Evolutionary conservation across 2,113 vertebrate genomes (phyloP), one percentile per base, ranked within the genome.

Genomic region (Crotalus tigris): DNA sequence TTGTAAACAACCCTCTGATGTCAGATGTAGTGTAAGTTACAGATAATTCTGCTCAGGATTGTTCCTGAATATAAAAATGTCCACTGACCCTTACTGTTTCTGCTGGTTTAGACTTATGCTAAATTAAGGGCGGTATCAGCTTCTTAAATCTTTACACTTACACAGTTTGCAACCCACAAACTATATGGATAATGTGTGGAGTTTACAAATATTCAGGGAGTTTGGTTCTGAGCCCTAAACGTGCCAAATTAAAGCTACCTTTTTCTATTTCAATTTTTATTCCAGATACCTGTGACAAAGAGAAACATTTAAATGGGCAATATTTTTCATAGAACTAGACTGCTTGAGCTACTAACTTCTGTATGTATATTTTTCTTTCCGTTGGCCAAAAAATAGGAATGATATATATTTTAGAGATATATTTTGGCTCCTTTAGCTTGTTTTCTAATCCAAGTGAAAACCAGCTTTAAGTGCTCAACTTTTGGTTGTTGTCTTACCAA

Each of bases 311-410:
- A 87, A 51, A 54, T 44, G 87, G 24, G 57, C 89, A 53, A 39
- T 93, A 85, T 23, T 64, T 87, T 93, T 93, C 55, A 90, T 51
- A 90, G 89, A 90, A 93, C 81, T 93, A 85, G 81, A 57, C 81
- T 93, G 89, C 81, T 90, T 19, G 61, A 39, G 33, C 24, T 92
- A 87, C 87, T 75, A 23, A 87, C 57, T 87, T 93, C 57, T 54
- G 15, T 33, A 39, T 59, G 19, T 23, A 61, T 87, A 54, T 87
- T 86, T 57, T 61, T 90, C n/a, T 19, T 86, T 58, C n/a, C 64
- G n/a, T 90, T 90, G 57, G 89, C 89, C 92, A 86, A 93, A 81
- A 87, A 93, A 90, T 87, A 93, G 92, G 89, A 54, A 24, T 90
- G 57, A 81, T 90, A 17, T 85, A 61, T 64, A 53, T 64, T 90